These are phyloP conservation scores for Labeo rohita DNA, from an alignment of 2,113 vertebrate genomes.

Conservation along the genomic window DNA sequence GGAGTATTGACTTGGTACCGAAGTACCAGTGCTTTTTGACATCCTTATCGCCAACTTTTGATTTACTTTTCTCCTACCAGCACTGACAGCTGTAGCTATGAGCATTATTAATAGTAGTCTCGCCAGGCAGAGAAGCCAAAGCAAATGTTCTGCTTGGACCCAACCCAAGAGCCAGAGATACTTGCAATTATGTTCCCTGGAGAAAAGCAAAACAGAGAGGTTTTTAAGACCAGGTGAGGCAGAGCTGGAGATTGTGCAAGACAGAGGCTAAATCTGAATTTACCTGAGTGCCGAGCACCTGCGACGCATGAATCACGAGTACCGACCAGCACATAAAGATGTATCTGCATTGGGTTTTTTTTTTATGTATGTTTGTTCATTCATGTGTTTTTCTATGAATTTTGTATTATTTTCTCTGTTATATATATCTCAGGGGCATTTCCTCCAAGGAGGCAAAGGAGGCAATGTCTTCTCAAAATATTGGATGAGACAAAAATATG, in stretches of 20 bases:
- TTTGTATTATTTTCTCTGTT: not conserved
- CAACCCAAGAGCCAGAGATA: constrained; percentile 59
- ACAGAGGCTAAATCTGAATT: constrained; percentile 63
- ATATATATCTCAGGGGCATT: too few relatives aligned
- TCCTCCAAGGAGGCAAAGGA: too few relatives aligned
- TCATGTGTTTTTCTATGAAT: constrained; percentile 15
- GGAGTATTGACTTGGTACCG: not conserved
- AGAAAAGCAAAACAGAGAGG: constrained; percentile 62
- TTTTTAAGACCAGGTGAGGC: constrained; percentile 47
- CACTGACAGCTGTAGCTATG: constrained; percentile 68
- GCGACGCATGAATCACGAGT: constrained; percentile 30
- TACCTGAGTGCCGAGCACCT: constrained; percentile 44
- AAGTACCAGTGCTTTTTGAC: constrained; percentile 15
- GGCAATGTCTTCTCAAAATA: too few relatives aligned
- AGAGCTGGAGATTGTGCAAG: constrained; percentile 19
- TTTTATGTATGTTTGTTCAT: not conserved
- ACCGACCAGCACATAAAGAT: not conserved
- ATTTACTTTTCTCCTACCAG: constrained; percentile 66
- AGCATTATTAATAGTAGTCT: constrained; percentile 64
- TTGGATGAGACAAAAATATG: too few relatives aligned
- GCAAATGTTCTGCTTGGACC: constrained; percentile 63
- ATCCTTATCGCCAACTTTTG: constrained; percentile 56
- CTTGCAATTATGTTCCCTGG: constrained; percentile 66
- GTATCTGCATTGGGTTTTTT: not conserved
- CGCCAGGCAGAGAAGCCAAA: constrained; percentile 53